Conservation (phyloP, 2,797 vertebrate species). For the Erethizon dorsatum region DNA sequence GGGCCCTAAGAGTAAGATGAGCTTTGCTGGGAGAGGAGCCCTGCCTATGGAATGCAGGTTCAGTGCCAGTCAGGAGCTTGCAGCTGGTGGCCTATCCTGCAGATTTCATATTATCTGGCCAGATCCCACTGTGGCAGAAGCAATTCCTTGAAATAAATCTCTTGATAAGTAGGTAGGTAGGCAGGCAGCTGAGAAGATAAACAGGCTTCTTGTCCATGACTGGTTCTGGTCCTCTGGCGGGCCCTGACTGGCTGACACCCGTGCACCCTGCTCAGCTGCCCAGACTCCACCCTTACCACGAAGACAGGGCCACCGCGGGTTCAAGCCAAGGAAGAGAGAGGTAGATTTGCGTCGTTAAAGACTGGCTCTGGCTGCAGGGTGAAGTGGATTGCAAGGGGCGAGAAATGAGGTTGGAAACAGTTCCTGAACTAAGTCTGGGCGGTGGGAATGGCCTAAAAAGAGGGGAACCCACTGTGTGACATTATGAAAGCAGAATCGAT, state of each 20-base stretch:
- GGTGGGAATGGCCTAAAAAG: not conserved
- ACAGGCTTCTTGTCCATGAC: not conserved
- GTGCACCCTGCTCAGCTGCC: not conserved
- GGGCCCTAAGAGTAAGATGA: not conserved
- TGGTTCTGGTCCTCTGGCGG: not conserved
- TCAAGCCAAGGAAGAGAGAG: not conserved
- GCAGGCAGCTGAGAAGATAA: not conserved
- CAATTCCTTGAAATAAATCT: constrained; percentile 30
- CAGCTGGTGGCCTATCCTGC: not conserved
- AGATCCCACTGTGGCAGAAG: not conserved
- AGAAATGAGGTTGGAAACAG: not conserved
- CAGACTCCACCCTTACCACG: not conserved
- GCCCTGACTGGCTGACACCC: not conserved
- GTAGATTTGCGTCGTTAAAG: not conserved
- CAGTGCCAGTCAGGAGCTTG: not conserved
- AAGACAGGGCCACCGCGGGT: not conserved
- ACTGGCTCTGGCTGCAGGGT: not conserved
- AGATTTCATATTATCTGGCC: not conserved
- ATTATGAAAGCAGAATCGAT: not conserved
- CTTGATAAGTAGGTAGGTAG: not conserved
- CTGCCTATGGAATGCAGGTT: not conserved
- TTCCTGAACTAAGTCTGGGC: not conserved
- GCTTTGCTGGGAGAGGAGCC: not conserved
- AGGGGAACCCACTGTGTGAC: not conserved
- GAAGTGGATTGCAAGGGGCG: not conserved